Percentiles rank a stretch among this genome's conserved stretches.
Evolutionary conservation across 2,113 vertebrate genomes (phyloP).

Genomic region (Girardinichthys multiradiatus): DNA sequence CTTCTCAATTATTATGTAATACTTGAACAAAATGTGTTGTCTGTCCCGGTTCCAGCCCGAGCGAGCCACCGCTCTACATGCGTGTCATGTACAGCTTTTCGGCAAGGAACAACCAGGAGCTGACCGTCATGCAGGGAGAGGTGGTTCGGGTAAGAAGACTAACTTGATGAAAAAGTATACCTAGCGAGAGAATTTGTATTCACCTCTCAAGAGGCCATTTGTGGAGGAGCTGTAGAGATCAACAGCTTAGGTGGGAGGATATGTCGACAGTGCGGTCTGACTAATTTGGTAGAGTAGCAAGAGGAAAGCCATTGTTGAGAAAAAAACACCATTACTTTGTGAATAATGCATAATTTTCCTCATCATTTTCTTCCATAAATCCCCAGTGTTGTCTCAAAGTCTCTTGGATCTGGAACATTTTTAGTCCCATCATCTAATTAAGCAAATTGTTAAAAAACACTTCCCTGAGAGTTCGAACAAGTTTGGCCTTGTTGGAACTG

Average conservation of each 20-base stretch:
- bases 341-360: too few relatives aligned
- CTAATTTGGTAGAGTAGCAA: too few relatives aligned
- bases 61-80: constrained; percentile 57
- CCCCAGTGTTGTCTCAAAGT: too few relatives aligned
- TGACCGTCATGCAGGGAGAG: constrained; percentile 85
- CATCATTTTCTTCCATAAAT: too few relatives aligned
- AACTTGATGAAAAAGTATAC: background rate
- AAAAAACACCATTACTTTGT: too few relatives aligned
- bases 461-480: too few relatives aligned
- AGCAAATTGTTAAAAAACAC: too few relatives aligned
- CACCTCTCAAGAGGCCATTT: background rate
- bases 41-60: constrained; percentile 26
- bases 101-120: constrained; percentile 86
- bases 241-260: background rate
- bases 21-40: background rate
- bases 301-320: too few relatives aligned
- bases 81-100: constrained; percentile 84
- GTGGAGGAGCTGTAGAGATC: background rate
- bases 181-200: background rate
- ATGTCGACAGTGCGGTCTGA: too few relatives aligned
- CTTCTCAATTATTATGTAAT: background rate
- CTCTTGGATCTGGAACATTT: too few relatives aligned
- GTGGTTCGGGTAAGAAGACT: constrained; percentile 83
- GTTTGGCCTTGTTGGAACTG: too few relatives aligned
- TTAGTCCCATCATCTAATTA: too few relatives aligned